phyloP scores from a whole-genome alignment of 2,797 vertebrate species.

The Lagocephalus sceleratus region DNA sequence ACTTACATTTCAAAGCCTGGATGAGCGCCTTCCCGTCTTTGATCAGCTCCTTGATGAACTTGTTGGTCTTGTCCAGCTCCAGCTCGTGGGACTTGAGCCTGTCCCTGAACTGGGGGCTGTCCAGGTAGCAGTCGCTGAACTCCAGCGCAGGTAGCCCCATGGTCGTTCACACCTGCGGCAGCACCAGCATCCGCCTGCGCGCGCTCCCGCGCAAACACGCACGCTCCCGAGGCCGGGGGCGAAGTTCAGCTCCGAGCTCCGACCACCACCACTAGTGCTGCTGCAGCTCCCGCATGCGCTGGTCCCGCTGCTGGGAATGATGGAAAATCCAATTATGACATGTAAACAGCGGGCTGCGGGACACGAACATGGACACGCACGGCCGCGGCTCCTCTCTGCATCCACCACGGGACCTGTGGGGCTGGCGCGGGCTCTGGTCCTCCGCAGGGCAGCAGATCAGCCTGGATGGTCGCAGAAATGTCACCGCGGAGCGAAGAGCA shows the following conservation, averaged over 20 bases:
- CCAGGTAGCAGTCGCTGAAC: slow-evolving; percentile 84
- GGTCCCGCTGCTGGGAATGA: slow-evolving; percentile 37
- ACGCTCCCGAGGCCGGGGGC: not conserved
- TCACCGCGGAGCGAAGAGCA: slow-evolving; percentile 20
- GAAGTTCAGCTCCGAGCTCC: slow-evolving; percentile 23
- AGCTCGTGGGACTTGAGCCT: slow-evolving; percentile 80
- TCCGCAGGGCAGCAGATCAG: slow-evolving; percentile 23
- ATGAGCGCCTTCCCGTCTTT: slow-evolving; percentile 82
- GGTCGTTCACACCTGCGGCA: slow-evolving; percentile 30
- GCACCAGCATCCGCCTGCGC: not conserved
- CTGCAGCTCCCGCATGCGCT: slow-evolving; percentile 8
- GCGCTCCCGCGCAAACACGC: not conserved
- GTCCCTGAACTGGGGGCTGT: slow-evolving; percentile 82
- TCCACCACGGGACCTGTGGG: not conserved
- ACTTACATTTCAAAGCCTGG: slow-evolving; percentile 81
- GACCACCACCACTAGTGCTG: slow-evolving; percentile 6
- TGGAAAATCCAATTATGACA: slow-evolving; percentile 57
- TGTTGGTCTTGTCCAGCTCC: slow-evolving; percentile 84
- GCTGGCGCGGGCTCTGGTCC: not conserved
- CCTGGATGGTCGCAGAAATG: slow-evolving; percentile 6
- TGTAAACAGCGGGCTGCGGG: slow-evolving; percentile 37
- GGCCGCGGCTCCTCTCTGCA: slow-evolving; percentile 11
- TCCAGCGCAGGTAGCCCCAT: slow-evolving; percentile 83
- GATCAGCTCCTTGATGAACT: slow-evolving; percentile 86
- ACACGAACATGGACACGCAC: slow-evolving; percentile 15